Percentiles rank a stretch among this genome's conserved stretches.
phyloP scores from a whole-genome alignment of 2,888 invertebrate genomes.

The Acanthosepion esculentum region DNA sequence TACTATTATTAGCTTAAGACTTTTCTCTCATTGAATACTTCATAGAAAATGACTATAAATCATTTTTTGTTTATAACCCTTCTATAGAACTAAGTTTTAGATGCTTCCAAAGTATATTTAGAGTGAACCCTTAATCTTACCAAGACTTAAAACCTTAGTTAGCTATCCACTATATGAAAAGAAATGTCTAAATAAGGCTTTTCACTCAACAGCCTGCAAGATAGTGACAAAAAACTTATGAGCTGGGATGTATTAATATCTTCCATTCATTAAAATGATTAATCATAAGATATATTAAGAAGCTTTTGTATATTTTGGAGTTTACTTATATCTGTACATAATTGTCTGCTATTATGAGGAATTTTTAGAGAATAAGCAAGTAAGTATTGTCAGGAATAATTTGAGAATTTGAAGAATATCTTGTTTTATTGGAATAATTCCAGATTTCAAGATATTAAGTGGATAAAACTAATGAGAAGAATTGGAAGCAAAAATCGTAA shows the following conservation, averaged over 20 bases:
- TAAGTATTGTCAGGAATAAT: neutral
- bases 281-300: neutral
- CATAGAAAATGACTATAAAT: too few species aligned
- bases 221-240: neutral
- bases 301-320: neutral
- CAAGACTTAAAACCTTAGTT: neutral
- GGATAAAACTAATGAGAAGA: neutral
- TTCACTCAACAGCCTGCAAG: neutral
- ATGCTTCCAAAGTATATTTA: too few species aligned
- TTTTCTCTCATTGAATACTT: too few species aligned
- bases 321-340: neutral
- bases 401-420: neutral
- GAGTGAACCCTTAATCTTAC: neutral
- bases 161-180: neutral
- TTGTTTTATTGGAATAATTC: neutral
- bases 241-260: neutral
- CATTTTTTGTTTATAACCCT: too few species aligned
- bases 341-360: neutral
- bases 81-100: too few species aligned
- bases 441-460: neutral
- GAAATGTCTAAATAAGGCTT: neutral
- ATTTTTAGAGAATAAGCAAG: neutral
- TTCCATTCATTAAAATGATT: neutral
- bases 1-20: too few species aligned
- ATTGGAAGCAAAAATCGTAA: neutral